Evolutionary conservation across 2,797 vertebrate genomes (phyloP), one percentile per base, ranked within the genome.

Genomic region (Neosilurus mollespiculum): DNA sequence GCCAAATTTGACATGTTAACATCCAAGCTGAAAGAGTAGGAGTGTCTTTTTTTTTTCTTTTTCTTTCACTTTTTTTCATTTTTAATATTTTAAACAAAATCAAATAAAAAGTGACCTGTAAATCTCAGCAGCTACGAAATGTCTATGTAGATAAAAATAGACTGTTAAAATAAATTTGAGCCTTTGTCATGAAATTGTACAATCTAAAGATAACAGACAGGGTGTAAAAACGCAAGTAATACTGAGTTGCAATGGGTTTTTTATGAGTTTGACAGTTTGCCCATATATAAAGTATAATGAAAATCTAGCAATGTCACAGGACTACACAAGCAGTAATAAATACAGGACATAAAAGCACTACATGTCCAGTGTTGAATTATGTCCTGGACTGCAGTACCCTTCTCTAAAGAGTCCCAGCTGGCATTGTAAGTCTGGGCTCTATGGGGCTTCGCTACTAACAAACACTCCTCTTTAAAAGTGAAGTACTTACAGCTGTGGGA

Each of bases 391-490:
- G 53, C 65, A 64, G 75, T 84, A 86, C 61, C 78, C 77, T 67
- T 80, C 62, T 75, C 43, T 86, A 87, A 84, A 62, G 78, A 77
- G 49, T 83, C 82, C 73, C 85, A 88, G 85, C 85, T 86, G 83
- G 82, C 67, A 80, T 34, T 64, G 62, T 61, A 67, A 37, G 43
- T 67, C 20, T 62, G 65, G 18, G 54, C 66, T 78, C 24, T 22
- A 37, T 61, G 73, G 34, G 65, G 64, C 64, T 77, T 11, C 22
- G 51, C 62, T 64, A 56, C 80, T 30, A 30, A 79, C 82, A 75
- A 75, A 78, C 82, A 77, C 85, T 26, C 53, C 58, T 37, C 11
- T 2, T 56, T 82, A 65, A 76, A 78, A 16, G 15, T 8, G 22
- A 78, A 78, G 77, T 78, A 64, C 82, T 84, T 76, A 70, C 86